These are phyloP conservation scores for Glandiceps talaboti DNA, from an alignment of 53 echinoderm and acorn worm species.

Conservation along the genomic window DNA sequence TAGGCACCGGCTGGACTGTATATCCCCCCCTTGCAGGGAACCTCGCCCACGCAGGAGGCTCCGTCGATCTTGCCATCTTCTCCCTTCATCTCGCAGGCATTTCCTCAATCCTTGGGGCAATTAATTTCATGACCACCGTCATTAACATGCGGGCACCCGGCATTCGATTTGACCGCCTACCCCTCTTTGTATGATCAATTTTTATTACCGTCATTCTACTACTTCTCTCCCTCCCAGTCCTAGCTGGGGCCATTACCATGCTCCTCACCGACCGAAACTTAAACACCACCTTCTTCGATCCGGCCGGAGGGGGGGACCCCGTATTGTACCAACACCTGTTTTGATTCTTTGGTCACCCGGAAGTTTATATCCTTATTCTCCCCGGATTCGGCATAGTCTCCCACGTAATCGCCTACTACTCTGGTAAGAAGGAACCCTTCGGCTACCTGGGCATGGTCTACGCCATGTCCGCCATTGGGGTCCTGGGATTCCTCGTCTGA, in stretches of 20 bases:
- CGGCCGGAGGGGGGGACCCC: slow-evolving; percentile 65
- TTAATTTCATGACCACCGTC: slow-evolving; percentile 58
- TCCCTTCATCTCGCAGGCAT: slow-evolving; percentile 55
- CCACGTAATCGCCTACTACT: slow-evolving; percentile 47
- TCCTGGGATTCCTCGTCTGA: slow-evolving; percentile 59
- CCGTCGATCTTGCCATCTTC: slow-evolving; percentile 56
- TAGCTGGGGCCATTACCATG: slow-evolving; percentile 69
- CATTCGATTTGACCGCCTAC: slow-evolving; percentile 40
- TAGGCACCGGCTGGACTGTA: slow-evolving; percentile 59
- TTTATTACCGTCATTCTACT: slow-evolving; percentile 37
- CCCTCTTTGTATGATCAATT: slow-evolving; percentile 47
- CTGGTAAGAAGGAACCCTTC: slow-evolving; percentile 62
- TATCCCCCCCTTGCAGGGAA: slow-evolving; percentile 51
- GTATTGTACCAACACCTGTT: slow-evolving; percentile 58
- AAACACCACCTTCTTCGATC: slow-evolving; percentile 61
- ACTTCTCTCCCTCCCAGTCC: slow-evolving; percentile 32
- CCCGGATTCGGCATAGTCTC: slow-evolving; percentile 72
- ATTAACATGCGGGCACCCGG: slow-evolving; percentile 74
- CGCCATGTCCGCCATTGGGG: slow-evolving; percentile 50
- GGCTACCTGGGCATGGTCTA: slow-evolving; percentile 69
- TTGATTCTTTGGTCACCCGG: slow-evolving; percentile 73
- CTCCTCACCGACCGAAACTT: slow-evolving; percentile 57
- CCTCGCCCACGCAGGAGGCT: slow-evolving; percentile 50
- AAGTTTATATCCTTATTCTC: slow-evolving; percentile 58
- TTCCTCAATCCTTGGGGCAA: slow-evolving; percentile 54